A percentile compares a stretch with the other conserved stretches of the same genome.
Conservation (phyloP, 2,797 vertebrate species). For the Mus spretus region DNA sequence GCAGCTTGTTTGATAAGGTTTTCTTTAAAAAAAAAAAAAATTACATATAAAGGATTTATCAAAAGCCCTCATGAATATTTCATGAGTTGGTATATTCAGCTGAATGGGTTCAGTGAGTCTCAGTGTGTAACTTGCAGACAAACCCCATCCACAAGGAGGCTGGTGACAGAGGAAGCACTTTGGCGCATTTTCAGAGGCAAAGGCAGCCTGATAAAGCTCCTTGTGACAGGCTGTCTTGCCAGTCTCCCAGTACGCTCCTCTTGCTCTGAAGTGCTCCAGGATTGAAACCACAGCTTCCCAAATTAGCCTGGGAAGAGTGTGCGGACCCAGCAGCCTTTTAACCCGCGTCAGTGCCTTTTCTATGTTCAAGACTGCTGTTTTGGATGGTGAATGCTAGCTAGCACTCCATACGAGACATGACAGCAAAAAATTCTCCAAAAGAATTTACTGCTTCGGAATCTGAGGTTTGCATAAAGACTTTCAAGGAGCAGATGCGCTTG, state of each 20-base stretch:
- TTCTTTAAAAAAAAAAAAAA: background rate
- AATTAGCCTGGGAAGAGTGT: conserved; percentile 76
- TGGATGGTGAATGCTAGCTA: conserved; percentile 83
- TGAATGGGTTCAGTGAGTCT: conserved; percentile 90
- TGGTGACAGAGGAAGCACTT: conserved; percentile 87
- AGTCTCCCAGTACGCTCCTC: conserved; percentile 68
- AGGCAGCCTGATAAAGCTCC: conserved; percentile 84
- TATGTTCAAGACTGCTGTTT: conserved; percentile 81
- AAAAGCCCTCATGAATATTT: conserved; percentile 92
- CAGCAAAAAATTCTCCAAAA: conserved; percentile 90
- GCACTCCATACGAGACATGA: conserved; percentile 90
- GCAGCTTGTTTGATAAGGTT: conserved; percentile 72
- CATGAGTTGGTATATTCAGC: conserved; percentile 91
- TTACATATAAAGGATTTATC: conserved; percentile 86
- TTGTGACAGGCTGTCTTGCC: conserved; percentile 82
- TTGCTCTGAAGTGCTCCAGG: conserved; percentile 79
- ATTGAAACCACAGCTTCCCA: conserved; percentile 69
- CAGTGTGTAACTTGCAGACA: conserved; percentile 88
- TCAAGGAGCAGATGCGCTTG: conserved; percentile 99
- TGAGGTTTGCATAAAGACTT: conserved; percentile 97
- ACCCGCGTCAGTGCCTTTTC: conserved; percentile 78
- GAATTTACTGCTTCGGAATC: conserved; percentile 91
- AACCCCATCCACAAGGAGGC: conserved; percentile 88
- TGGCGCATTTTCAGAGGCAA: conserved; percentile 85
- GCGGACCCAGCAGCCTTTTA: conserved; percentile 69